A percentile compares a stretch with the other conserved stretches of the same genome.
Conservation (phyloP, 2,888 invertebrate genomes). For the Hedychridium roseum region DNA sequence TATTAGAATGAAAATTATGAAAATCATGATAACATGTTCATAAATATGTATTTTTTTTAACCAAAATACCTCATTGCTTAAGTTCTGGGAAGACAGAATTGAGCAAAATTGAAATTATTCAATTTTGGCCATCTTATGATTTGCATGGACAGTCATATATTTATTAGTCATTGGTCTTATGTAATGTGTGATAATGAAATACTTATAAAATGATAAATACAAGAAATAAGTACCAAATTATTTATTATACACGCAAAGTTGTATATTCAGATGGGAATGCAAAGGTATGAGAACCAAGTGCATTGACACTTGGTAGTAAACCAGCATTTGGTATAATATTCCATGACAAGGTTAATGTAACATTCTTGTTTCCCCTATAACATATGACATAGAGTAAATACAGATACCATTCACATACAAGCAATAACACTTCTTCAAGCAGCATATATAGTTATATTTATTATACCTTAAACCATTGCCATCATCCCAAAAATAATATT, state of each 20-base stretch:
- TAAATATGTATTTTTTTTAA: no score
- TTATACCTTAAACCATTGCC: constrained; percentile 93
- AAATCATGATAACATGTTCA: background rate
- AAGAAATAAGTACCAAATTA: constrained; percentile 21
- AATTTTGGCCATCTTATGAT: no score
- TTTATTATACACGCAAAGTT: constrained; percentile 68
- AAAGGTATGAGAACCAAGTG: constrained; percentile 85
- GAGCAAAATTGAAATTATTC: no score
- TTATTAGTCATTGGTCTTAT: constrained; percentile 32
- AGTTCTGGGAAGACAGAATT: no score
- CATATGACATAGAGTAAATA: constrained; percentile 28
- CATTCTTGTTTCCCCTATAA: constrained; percentile 89
- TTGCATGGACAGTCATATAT: no score
- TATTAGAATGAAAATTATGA: background rate
- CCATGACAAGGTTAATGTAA: constrained; percentile 94
- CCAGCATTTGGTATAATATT: constrained; percentile 99
- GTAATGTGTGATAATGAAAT: constrained; percentile 24
- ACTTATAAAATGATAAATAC: constrained; percentile 28
- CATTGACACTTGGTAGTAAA: constrained; percentile 85
- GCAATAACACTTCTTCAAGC: no score
- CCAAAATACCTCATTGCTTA: no score
- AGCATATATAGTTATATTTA: no score
- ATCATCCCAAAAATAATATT: constrained; percentile 99
- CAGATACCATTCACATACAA: no score
- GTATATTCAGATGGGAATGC: constrained; percentile 92